Base-by-base conservation (phyloP, 2,113 vertebrate species). In the Chaetura pelagica region DNA sequence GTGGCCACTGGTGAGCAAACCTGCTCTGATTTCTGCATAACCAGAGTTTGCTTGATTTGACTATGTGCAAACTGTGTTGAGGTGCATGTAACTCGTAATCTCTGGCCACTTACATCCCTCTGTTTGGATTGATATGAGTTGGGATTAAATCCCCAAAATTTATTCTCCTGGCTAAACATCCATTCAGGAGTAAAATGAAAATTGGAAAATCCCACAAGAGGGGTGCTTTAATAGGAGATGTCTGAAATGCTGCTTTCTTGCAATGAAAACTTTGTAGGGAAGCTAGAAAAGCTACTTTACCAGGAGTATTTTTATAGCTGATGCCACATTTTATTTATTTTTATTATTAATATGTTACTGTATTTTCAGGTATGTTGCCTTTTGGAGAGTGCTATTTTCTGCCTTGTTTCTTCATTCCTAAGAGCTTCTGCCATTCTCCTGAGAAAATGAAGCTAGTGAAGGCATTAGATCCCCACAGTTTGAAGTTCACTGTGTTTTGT, bases 1-100 rank as follows among this genome's bases (percentile, higher is more conserved):
- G 91, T 97, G 22, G 91, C 96, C 51, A 35, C 91, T 32, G 97
- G 96, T 81, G 85, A 97, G 96, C 92, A 97, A 94, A 69, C 80
- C 59, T 79, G 83, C 80, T 93, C 64, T 51, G n/a, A 51, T 71
- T 91, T 94, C 77, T 91, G 49, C 58, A 30, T 55, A 75, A 29
- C 12, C 42, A 66, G 74, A 67, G 32, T 32, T n/a, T 58, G 46
- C 54, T 94, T 57, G 42, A 44, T 48, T 34, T 51, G 38, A 15
- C 30, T 61, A 3, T 20, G 26, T 21, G 62, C 54, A 76, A 94
- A 76, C 26, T 49, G 20, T 42, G 13, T 63, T 42, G 46, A 79
- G 27, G 6, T 48, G 42, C 9, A 1, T 30, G 27, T 54, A 82
- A 32, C 19, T 73, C 17, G 17, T 42, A 80, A 29, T 54, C 17